Evolutionary conservation across 2,888 invertebrate species (phyloP).

Genomic region (Esperia sulphurella): DNA sequence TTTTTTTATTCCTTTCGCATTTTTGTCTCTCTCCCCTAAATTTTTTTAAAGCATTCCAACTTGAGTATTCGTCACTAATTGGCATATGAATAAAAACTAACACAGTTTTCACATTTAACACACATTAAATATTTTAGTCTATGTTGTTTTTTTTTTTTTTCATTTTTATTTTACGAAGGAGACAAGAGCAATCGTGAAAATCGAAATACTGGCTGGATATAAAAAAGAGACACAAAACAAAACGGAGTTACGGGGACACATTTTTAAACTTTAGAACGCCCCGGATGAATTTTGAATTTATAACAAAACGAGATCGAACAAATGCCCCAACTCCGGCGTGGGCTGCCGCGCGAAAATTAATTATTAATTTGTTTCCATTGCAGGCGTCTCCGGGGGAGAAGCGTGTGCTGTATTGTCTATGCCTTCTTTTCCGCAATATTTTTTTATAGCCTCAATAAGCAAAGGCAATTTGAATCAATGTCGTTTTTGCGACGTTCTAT

Average conservation of each 20-base stretch:
- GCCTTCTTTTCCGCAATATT: slow-evolving; percentile 46
- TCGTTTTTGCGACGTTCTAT: slow-evolving; percentile 9
- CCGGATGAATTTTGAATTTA: slow-evolving; percentile 61
- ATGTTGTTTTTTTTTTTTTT: too few species aligned
- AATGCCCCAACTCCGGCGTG: slow-evolving; percentile 53
- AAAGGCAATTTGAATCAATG: slow-evolving; percentile 59
- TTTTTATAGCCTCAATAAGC: slow-evolving; percentile 56
- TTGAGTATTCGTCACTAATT: too few species aligned
- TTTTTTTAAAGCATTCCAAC: too few species aligned
- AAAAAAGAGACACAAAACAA: slow-evolving; percentile 30
- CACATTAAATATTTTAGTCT: too few species aligned
- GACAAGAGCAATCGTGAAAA: not conserved
- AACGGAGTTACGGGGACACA: slow-evolving; percentile 38
- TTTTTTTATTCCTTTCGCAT: too few species aligned
- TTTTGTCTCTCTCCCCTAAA: too few species aligned
- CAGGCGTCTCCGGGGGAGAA: slow-evolving; percentile 48
- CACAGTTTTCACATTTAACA: too few species aligned
- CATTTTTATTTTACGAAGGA: too few species aligned
- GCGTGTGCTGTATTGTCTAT: slow-evolving; percentile 48
- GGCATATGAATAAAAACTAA: too few species aligned
- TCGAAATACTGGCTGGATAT: slow-evolving; percentile 10
- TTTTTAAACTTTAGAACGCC: slow-evolving; percentile 60
- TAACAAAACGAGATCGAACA: slow-evolving; percentile 64
- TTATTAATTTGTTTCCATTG: slow-evolving; percentile 72
- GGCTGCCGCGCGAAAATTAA: slow-evolving; percentile 67